phyloP scores from a whole-genome alignment of 2,888 invertebrate genomes.

The Watsonalla binaria region DNA sequence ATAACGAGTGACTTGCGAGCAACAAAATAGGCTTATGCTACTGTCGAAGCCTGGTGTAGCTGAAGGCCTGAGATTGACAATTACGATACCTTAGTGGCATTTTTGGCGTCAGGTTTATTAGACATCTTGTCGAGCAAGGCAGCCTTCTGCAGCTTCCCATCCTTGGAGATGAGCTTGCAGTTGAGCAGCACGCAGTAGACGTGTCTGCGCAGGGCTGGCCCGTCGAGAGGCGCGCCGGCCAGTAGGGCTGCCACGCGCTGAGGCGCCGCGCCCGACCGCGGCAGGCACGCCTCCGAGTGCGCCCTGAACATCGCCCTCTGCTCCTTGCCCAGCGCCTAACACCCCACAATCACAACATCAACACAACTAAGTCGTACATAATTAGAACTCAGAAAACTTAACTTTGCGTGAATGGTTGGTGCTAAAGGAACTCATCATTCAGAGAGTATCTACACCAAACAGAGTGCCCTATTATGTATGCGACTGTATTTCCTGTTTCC shows the following conservation, averaged over 20 bases:
- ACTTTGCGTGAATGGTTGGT: no score
- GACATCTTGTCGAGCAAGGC: conserved; percentile 50
- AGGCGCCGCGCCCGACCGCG: conserved; percentile 39
- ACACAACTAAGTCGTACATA: not conserved
- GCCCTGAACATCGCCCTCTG: conserved; percentile 65
- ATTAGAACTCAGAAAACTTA: not conserved
- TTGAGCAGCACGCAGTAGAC: conserved; percentile 64
- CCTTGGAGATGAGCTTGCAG: conserved; percentile 66
- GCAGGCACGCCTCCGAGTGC: conserved; percentile 58
- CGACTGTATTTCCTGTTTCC: not conserved
- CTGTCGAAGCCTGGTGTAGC: no score
- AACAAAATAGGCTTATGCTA: no score
- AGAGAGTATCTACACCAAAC: no score
- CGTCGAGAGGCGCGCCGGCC: conserved; percentile 39
- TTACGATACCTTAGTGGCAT: conserved; percentile 53
- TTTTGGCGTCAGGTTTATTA: conserved; percentile 36
- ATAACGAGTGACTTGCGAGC: no score
- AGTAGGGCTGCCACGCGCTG: conserved; percentile 41
- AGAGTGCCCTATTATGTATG: no score
- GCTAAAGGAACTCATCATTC: no score
- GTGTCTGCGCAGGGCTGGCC: conserved; percentile 44
- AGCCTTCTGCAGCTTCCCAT: conserved; percentile 64
- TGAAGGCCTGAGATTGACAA: no score
- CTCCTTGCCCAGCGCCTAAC: conserved; percentile 54
- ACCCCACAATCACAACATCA: not conserved